Evolutionary conservation across 2,888 invertebrate genomes (phyloP).

Genomic region (Hirtodrosophila duncani): DNA sequence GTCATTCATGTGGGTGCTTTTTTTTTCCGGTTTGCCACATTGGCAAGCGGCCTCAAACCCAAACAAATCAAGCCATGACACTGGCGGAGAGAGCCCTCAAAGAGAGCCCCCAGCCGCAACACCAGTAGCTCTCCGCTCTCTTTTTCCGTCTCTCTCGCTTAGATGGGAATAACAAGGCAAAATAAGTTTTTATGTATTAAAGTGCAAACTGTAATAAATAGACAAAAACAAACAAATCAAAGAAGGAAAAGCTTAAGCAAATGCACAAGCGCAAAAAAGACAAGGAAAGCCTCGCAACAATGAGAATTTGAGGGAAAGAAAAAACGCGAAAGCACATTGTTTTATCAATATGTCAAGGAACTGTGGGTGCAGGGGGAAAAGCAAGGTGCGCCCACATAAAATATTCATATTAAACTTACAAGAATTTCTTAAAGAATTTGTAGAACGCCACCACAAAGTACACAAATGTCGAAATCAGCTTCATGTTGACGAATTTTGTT

Average conservation of each 20-base stretch:
- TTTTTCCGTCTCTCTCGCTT: no score
- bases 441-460: conserved; percentile 57
- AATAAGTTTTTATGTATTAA: not conserved
- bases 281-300: conserved; percentile 4
- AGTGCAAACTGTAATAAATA: conserved; percentile 5
- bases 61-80: conserved; percentile 47
- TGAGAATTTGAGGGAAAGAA: conserved; percentile 17
- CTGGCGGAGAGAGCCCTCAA: not conserved
- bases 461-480: conserved; percentile 58
- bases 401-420: conserved; percentile 51
- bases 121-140: no score
- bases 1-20: not conserved
- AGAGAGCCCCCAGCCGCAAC: not conserved
- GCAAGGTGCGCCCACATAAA: not conserved
- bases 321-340: conserved; percentile 30
- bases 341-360: conserved; percentile 47
- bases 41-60: conserved; percentile 53
- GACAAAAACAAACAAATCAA: conserved; percentile 23
- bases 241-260: conserved; percentile 9
- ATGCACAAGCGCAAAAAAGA: no score
- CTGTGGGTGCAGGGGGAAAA: not conserved
- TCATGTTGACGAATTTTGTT: no score
- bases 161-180: no score
- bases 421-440: conserved; percentile 58
- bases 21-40: conserved; percentile 29